These are phyloP conservation scores for Halcyon senegalensis DNA, from an alignment of 2,113 vertebrate species.

Conservation along the genomic window DNA sequence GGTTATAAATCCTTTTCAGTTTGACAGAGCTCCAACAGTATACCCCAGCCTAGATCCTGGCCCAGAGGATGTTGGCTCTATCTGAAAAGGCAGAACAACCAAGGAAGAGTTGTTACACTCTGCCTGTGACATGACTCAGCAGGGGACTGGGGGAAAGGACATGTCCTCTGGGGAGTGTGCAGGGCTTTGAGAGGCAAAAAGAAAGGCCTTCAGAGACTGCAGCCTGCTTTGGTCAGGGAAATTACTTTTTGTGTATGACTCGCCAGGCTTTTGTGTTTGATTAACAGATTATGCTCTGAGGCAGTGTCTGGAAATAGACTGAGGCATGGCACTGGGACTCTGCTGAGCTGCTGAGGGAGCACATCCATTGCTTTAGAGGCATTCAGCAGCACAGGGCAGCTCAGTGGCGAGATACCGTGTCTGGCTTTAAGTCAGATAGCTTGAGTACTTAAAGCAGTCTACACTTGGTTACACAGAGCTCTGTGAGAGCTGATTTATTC, in stretches of 20 bases:
- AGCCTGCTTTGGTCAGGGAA: conserved; percentile 9
- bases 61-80: neutral
- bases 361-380: neutral
- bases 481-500: neutral
- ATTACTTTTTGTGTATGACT: neutral
- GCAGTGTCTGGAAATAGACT: neutral
- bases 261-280: neutral
- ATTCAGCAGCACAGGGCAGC: neutral
- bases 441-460: neutral
- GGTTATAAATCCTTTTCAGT: neutral
- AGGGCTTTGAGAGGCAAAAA: neutral
- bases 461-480: neutral
- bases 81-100: neutral
- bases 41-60: rapidly evolving
- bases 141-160: neutral
- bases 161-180: neutral
- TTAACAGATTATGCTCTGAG: neutral
- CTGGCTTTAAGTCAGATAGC: neutral
- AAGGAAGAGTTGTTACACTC: neutral
- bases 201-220: neutral
- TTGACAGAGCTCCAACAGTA: neutral
- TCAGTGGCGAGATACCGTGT: neutral
- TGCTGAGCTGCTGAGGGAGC: neutral
- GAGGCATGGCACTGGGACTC: neutral
- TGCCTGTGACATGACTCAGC: neutral